Percentiles rank a stretch among this genome's conserved stretches.
phyloP scores from a whole-genome alignment of 1,140 invertebrate genomes.

The Sminthurides bifidus region DNA sequence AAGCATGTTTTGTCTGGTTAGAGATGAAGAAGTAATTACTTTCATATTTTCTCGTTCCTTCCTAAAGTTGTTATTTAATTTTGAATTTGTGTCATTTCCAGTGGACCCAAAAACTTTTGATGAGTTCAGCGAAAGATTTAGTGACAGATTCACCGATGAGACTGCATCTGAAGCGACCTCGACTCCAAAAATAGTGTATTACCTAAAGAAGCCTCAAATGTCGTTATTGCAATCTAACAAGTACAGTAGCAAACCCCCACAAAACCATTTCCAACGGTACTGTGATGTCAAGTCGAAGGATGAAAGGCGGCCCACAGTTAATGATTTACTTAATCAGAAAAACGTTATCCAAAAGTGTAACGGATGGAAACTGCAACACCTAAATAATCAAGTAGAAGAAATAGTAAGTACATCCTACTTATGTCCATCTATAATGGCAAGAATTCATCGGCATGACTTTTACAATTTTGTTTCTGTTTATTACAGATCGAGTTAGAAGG shows the following conservation, averaged over 20 bases:
- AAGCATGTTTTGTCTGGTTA: too few relatives aligned
- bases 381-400: slow-evolving; percentile 84
- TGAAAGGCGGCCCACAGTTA: slow-evolving; percentile 65
- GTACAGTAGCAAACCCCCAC: slow-evolving; percentile 47
- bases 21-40: too few relatives aligned
- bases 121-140: slow-evolving; percentile 14
- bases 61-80: too few relatives aligned
- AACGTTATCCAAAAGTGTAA: slow-evolving; percentile 77
- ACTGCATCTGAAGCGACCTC: slow-evolving; percentile 11
- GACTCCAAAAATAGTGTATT: slow-evolving; percentile 14
- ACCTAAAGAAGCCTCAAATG: slow-evolving; percentile 33
- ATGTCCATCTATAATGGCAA: not conserved
- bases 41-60: not conserved
- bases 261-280: slow-evolving; percentile 74
- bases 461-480: slow-evolving; percentile 11
- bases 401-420: slow-evolving; percentile 50
- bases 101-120: slow-evolving; percentile 21
- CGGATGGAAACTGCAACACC: slow-evolving; percentile 89
- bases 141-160: slow-evolving; percentile 1
- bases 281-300: slow-evolving; percentile 77
- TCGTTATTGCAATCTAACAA: slow-evolving; percentile 42
- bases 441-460: not conserved
- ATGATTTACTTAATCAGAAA: slow-evolving; percentile 78
- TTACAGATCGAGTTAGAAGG: slow-evolving; percentile 45
- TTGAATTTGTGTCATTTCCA: slow-evolving; percentile 8